These are phyloP conservation scores for Naso thynnoides DNA, from an alignment of 2,797 vertebrate species.

Conservation along the genomic window DNA sequence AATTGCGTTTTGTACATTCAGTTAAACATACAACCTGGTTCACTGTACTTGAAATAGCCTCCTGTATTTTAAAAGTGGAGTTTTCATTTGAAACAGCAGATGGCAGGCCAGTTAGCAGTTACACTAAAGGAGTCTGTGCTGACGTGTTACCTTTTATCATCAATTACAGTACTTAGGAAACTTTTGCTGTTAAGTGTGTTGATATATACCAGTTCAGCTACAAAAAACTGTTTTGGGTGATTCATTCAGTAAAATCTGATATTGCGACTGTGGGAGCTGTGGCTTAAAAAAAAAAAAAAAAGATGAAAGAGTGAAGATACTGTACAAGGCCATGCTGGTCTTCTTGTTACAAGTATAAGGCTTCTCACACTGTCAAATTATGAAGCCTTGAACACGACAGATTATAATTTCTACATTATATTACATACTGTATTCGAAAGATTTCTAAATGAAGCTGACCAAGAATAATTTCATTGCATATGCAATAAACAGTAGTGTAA, in stretches of 20 bases:
- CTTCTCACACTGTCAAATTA: not conserved
- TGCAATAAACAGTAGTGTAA: constrained; percentile 14
- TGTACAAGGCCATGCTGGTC: not conserved
- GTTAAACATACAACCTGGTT: not conserved
- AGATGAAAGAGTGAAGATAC: not conserved
- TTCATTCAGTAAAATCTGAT: not conserved
- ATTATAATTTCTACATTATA: not conserved
- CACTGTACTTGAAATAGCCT: not conserved
- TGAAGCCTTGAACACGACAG: not conserved
- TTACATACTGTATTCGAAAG: not conserved
- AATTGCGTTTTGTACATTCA: not conserved
- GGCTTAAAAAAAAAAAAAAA: not conserved
- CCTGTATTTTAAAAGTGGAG: constrained; percentile 16
- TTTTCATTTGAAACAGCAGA: constrained; percentile 53
- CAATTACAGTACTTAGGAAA: not conserved
- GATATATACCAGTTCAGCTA: not conserved
- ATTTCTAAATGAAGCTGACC: not conserved
- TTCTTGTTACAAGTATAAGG: not conserved
- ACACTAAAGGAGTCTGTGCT: constrained; percentile 3
- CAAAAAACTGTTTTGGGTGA: not conserved
- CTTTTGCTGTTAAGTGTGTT: not conserved
- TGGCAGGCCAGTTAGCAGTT: constrained; percentile 41
- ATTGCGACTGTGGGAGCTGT: not conserved
- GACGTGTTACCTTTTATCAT: constrained; percentile 51
- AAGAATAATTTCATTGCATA: not conserved